Conservation (phyloP, 2,797 vertebrate genomes). For the Carcharodon carcharias region DNA sequence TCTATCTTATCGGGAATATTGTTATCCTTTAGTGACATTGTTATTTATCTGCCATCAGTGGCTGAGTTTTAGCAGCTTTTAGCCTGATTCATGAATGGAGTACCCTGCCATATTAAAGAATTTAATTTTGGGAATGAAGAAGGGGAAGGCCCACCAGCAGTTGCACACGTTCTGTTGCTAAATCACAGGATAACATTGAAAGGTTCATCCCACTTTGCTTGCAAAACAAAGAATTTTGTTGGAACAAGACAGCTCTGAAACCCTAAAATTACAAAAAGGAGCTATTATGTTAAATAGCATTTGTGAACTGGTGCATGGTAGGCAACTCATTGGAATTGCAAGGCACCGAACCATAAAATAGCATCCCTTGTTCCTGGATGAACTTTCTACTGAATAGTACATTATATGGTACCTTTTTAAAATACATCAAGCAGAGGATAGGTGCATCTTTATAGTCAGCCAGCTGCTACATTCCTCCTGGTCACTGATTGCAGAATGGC, state of each 20-base stretch:
- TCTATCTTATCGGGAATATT: no score
- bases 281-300: neutral
- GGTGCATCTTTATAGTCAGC: neutral
- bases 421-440: neutral
- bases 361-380: neutral
- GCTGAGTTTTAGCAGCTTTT: neutral
- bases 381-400: neutral
- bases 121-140: neutral
- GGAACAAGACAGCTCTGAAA: neutral
- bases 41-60: neutral
- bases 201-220: neutral
- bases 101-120: neutral
- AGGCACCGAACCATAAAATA: neutral
- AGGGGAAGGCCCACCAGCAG: neutral
- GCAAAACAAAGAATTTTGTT: neutral
- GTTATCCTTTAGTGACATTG: neutral
- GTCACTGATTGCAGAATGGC: neutral
- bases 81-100: neutral
- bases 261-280: neutral
- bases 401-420: neutral
- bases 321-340: neutral
- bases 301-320: neutral
- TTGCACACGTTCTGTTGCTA: neutral
- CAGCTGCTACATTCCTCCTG: neutral
- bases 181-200: neutral